phyloP scores from a whole-genome alignment of 2,797 vertebrate species.

The Melanogrammus aeglefinus region DNA sequence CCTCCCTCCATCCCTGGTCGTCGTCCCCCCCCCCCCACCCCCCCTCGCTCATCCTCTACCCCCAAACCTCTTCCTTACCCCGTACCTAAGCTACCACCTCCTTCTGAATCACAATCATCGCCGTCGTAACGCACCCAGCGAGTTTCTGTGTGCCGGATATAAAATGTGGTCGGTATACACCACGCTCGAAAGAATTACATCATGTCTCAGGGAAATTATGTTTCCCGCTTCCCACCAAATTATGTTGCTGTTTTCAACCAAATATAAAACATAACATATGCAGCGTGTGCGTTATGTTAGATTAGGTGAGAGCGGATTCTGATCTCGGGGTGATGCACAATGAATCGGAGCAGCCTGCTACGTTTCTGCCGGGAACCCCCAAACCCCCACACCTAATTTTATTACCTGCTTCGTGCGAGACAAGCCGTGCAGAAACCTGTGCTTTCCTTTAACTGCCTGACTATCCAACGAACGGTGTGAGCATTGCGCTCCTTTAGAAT shows the following conservation, averaged over 20 bases:
- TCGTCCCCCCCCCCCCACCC: conserved; percentile 8
- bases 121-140: too few relatives aligned
- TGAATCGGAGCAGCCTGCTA: background rate
- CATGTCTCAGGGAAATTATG: background rate
- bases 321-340: background rate
- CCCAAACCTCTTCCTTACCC: conserved; percentile 10
- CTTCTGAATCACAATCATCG: background rate
- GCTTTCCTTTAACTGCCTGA: background rate
- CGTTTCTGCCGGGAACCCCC: background rate
- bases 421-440: background rate
- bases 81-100: conserved; percentile 16
- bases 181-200: background rate
- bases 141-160: background rate
- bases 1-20: conserved; percentile 19
- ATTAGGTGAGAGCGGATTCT: background rate
- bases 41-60: background rate
- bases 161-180: background rate
- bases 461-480: background rate
- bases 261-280: background rate
- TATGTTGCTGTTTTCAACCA: background rate
- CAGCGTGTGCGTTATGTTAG: background rate
- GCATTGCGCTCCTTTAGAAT: background rate
- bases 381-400: background rate
- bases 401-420: background rate
- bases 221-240: background rate